Base-by-base conservation (phyloP, 1,140 invertebrate genomes). In the Drosophila sp. region DNA sequence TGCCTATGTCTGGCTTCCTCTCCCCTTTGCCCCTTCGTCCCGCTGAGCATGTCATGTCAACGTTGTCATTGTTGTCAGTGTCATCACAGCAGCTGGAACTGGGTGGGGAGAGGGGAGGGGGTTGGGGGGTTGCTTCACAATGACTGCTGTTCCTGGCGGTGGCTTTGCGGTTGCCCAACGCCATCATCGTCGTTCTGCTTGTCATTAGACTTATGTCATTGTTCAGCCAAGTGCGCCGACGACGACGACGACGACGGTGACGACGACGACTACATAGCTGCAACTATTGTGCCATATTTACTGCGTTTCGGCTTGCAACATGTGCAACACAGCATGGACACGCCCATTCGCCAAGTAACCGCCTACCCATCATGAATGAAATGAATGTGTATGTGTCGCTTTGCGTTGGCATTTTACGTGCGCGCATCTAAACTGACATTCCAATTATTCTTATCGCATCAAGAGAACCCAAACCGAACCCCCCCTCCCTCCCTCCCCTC, bases 361-460 rank as follows among this genome's bases (percentile, higher is more conserved):
- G 23, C 40, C 41, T 3, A 57, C 29, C 30, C 54, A 56, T 30
- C 35, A 38, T 17, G 60, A 30, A 23, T 64, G 40, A 17, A 35
- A 41, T 44, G 60, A 41, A 55, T 67, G 72, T 64, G 66, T 60
- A 65, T 72, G 58, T 78, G 79, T 82, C 79, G 79, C 71, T 82
- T 78, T 82, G 56, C 60, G 79, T 82, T 82, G 56, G 75, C 70
- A 60, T 76, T 75, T 77, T 77, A 78, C 79, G 79, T 81, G 66
- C 79, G 71, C 80, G 71, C 75, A 75, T 82, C 80, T 82, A 82
- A 82, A 82, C 80, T 82, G 80, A 82, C 79, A 82, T 82, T 82
- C 80, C 80, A 82, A 82, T 82, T 82, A 82, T 82, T 82, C 80
- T 82, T 82, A 82, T 82, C 80, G 80, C 79, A 82, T 81, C 79